Evolutionary conservation across 2,113 vertebrate species (phyloP).

Genomic region (Pogona vitticeps): DNA sequence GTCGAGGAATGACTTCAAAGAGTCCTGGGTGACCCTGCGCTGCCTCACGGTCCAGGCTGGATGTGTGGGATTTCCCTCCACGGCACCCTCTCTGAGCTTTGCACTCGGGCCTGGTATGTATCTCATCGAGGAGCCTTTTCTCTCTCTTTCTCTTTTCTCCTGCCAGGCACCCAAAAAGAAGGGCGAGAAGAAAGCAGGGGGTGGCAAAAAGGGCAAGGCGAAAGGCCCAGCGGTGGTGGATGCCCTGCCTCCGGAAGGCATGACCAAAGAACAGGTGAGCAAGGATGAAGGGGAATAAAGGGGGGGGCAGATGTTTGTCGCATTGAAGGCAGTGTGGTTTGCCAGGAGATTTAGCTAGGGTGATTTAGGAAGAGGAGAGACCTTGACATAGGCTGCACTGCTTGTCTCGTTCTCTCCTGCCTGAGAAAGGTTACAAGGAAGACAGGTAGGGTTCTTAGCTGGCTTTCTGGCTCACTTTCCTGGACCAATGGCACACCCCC

Average conservation of each 20-base stretch:
- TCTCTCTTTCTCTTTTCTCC: neutral
- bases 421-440: neutral
- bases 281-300: no score
- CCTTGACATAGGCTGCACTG: neutral
- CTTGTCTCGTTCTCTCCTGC: neutral
- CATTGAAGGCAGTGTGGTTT: neutral
- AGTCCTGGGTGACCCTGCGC: no score
- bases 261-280: constrained; percentile 90
- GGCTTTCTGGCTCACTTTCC: neutral
- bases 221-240: constrained; percentile 77
- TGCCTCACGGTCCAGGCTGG: neutral
- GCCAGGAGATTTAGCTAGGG: neutral
- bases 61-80: neutral
- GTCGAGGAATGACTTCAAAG: no score
- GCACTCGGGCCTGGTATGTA: no score
- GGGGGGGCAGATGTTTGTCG: fast-evolving
- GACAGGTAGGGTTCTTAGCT: no score
- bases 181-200: constrained; percentile 73
- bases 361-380: neutral
- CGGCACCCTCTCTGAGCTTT: neutral
- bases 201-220: constrained; percentile 62
- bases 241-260: constrained; percentile 78
- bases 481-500: no score
- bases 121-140: neutral
- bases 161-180: constrained; percentile 86